Evolutionary conservation across 2,797 vertebrate species (phyloP).

Genomic region (Novumbra hubbsi): DNA sequence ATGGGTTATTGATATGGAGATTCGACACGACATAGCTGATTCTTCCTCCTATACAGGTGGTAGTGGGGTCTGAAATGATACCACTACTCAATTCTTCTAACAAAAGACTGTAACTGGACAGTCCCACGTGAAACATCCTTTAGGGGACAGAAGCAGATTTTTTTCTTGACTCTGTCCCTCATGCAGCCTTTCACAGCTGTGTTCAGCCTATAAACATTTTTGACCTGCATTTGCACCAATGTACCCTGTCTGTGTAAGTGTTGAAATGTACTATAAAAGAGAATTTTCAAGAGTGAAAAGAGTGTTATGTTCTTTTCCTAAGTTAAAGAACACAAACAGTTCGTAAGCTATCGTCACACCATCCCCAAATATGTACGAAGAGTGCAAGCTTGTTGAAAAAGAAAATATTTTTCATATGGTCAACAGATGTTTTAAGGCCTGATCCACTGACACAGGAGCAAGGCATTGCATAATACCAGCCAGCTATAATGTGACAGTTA

Average conservation of each 20-base stretch:
- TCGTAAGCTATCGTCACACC: slow-evolving; percentile 33
- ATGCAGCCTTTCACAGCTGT: slow-evolving; percentile 39
- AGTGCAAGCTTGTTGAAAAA: slow-evolving; percentile 49
- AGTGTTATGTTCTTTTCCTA: slow-evolving; percentile 57
- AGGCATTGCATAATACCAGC: slow-evolving; percentile 53
- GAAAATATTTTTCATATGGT: slow-evolving; percentile 52
- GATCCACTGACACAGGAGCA: slow-evolving; percentile 19
- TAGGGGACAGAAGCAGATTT: neutral
- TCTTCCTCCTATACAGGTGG: neutral
- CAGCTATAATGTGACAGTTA: neutral
- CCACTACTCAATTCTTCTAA: neutral
- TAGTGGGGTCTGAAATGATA: neutral
- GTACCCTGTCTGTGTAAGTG: slow-evolving; percentile 34
- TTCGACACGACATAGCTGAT: neutral
- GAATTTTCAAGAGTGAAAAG: slow-evolving; percentile 16
- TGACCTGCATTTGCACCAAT: slow-evolving; percentile 46
- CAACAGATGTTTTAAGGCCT: slow-evolving; percentile 63
- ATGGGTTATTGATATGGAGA: neutral
- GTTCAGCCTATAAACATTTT: slow-evolving; percentile 32
- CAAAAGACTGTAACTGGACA: neutral
- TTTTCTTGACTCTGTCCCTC: neutral
- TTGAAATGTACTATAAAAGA: slow-evolving; percentile 34
- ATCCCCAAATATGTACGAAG: slow-evolving; percentile 39
- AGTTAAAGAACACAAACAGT: slow-evolving; percentile 72
- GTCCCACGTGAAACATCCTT: neutral